Percentiles rank a stretch among this genome's conserved stretches.
Conservation (phyloP, 2,888 invertebrate species). For the Agriopis leucophaearia region DNA sequence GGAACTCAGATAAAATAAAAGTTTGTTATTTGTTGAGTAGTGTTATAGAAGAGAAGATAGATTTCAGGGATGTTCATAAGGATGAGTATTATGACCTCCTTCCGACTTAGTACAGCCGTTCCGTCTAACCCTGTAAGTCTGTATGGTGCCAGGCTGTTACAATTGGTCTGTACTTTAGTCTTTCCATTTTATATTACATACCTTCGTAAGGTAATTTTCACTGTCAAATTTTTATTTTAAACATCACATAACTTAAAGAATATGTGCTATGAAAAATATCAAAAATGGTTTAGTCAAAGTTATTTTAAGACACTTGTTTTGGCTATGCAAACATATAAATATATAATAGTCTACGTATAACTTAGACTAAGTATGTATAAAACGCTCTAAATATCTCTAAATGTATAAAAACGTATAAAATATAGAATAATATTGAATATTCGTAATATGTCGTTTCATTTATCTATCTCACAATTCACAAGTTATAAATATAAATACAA, state of each 20-base stretch:
- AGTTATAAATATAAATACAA: neutral
- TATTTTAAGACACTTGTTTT: conserved; percentile 52
- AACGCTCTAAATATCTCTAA: conserved; percentile 12
- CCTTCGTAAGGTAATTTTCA: too few species aligned
- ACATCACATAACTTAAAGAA: neutral
- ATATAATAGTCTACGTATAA: conserved; percentile 31
- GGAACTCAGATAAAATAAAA: too few species aligned
- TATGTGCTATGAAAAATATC: neutral
- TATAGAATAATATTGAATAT: conserved; percentile 39
- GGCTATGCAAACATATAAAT: conserved; percentile 50
- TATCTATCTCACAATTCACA: neutral
- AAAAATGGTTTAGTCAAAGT: conserved; percentile 15
- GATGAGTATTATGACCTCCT: too few species aligned
- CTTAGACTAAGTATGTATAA: conserved; percentile 16
- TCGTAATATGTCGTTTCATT: conserved; percentile 28
- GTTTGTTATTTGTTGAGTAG: too few species aligned
- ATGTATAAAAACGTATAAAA: conserved; percentile 19
- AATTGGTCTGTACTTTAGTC: too few species aligned
- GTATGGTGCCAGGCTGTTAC: too few species aligned
- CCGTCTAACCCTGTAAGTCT: too few species aligned
- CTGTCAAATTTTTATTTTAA: neutral
- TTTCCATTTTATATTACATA: too few species aligned
- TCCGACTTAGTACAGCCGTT: too few species aligned
- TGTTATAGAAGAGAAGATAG: too few species aligned
- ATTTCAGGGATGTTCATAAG: too few species aligned